Evolutionary conservation across 2,113 vertebrate genomes (phyloP), one percentile per base, ranked within the genome.

Genomic region (Rhynchomys soricoides): DNA sequence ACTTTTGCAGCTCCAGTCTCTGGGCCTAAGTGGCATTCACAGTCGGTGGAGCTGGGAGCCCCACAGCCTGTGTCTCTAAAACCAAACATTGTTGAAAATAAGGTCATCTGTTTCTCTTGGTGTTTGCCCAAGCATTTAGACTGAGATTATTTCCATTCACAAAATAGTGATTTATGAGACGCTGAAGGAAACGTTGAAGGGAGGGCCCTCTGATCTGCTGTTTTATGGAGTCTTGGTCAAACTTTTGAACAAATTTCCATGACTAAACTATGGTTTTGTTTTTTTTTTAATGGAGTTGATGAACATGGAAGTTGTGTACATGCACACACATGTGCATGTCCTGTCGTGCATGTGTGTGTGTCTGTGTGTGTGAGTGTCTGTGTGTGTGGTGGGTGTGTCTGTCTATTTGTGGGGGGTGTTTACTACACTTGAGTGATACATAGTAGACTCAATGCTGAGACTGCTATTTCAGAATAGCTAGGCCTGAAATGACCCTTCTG

Each of bases 101-200:
- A 55, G 93, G 89, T 98, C 98, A 96, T 98, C 88, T 97, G 90
- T 96, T 98, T 98, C 97, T 96, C 97, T 95, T 97, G 97, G 95
- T 97, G 95, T 96, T 93, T 95, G 96, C 96, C 94, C 95, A 98
- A 89, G 91, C 73, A 6, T 94, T 97, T 66, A 97, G 87, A 70
- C 95, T 97, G 92, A 94, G 96, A 97, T 98, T 89, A 93, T 92
- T 98, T 92, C 12, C 97, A 45, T 97, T 98, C 97, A 92, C 77
- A 93, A 74, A 78, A 62, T 89, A 83, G 91, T 97, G 96, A 96
- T 97, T 98, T 98, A 96, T 97, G 97, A 82, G 86, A 96, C 97
- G 64, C 31, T 59, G 93, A 79, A 62, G 74, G 71, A 26, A 94
- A 93, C 93, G 75, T 94, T 68, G 89, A 95, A 95, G 96, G 68